Base-by-base conservation (phyloP, 2,888 invertebrate genomes). In the Epistrophe grossulariae region DNA sequence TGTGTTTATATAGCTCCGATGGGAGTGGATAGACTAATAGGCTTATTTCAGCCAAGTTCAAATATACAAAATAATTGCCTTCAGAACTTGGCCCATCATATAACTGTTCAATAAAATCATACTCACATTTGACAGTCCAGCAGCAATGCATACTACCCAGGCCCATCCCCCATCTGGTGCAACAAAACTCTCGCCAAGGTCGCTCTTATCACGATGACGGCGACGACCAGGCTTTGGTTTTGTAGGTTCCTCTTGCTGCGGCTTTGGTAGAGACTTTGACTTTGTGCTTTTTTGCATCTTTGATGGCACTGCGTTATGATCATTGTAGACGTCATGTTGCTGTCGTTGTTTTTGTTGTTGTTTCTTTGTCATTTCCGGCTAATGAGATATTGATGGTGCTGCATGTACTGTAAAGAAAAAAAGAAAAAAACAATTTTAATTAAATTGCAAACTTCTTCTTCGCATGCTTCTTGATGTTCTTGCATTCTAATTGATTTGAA, bases 151-250 rank as follows among this genome's bases (percentile, higher is more conserved):
- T 24, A 96, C 94, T 91, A 96, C 93, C 96, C 96, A 96, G 0
- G 92, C 92, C 96, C 96, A 96, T 0, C 96, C 96, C 6, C 96
- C 96, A 91, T 96, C 96, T 0, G 96, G 96, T 0, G 96, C 95
- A 60, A 94, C 92, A 89, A 96, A 96, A 73, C 95, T 94, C 9
- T 93, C 90, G 15, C 93, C 93, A 62, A 93, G 88, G 89, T 93
- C 91, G 50, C 91, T 91, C 83, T 92, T 93, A 82, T 93, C 91
- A 79, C 89, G 89, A 15, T 93, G 40, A 19, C 55, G 28, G 15
- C 24, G 24, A 24, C 31, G 31, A 31, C 31, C 31, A 8, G 31
- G 89, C 92, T 93, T 89, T 91, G 93, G 89, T 92, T 90, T 89
- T n/a, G 79, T 45, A 31, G 55, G 17, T 43, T 24, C 3, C 24